Evolutionary conservation across 2,888 invertebrate species (phyloP), one percentile per base, ranked within the genome.

Genomic region (Abrostola tripartita): DNA sequence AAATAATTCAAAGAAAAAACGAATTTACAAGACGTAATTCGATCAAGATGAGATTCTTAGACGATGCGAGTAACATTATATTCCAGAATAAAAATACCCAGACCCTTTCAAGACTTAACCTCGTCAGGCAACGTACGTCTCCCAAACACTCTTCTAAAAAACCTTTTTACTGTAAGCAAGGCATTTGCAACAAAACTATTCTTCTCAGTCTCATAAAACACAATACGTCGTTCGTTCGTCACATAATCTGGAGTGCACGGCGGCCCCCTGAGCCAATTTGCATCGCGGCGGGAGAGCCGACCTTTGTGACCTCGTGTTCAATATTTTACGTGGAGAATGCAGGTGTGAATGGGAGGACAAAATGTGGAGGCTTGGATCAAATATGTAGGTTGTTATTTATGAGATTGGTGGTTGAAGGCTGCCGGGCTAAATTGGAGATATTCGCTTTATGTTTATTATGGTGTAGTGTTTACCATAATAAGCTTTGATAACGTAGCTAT

Each of bases 191-290:
- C 61, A 79, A 57, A 67, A 66, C 56, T 65, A 65, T 78, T 68
- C 68, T 57, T 59, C 68, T 61, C 65, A 71, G 61, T 65, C 61
- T 74, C 65, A 77, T 76, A 77, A 71, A 78, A 79, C 65, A 78
- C 79, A 78, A 78, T 79, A 74, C 68, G 59, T 62, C 65, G 65
- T 71, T 74, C 68, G 75, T 81, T 83, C 79, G 82, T 82, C 84
- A 85, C 84, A 85, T 85, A 86, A 87, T 85, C 81, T 80, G 81
- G 84, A 84, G 84, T 81, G 81, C 79, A 78, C 61, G 61, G 81
- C 67, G 73, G 70, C 72, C 75, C 81, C 74, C 76, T 78, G 81
- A 81, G 82, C 81, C 86, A 85, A 87, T 87, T 86, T 87, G 85
- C 85, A 85, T 83, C 76, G 79, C 68, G 71, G 76, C 79, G 78